A percentile compares a stretch with the other conserved stretches of the same genome.
Conservation (phyloP, 2,888 invertebrate species). For the Hemaris fuciformis region DNA sequence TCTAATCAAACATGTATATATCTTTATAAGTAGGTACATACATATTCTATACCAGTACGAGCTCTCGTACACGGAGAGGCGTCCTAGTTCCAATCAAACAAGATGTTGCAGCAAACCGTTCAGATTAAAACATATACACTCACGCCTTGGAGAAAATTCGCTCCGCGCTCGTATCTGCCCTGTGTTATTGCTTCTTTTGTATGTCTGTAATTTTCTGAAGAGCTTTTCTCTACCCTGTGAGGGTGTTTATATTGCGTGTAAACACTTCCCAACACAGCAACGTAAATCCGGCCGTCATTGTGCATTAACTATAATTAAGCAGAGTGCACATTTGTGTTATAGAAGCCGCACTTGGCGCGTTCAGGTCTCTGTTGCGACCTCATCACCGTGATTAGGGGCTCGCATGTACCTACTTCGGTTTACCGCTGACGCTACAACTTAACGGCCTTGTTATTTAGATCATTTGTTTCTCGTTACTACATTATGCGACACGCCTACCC, state of each 20-base stretch:
- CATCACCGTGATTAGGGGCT: slow-evolving; percentile 44
- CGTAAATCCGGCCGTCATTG: slow-evolving; percentile 35
- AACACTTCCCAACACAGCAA: slow-evolving; percentile 2
- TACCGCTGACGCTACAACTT: slow-evolving; percentile 20
- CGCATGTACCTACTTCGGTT: slow-evolving; percentile 25
- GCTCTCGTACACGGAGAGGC: not conserved
- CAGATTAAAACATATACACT: not conserved
- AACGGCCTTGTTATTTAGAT: slow-evolving; percentile 25
- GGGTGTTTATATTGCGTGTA: slow-evolving; percentile 6
- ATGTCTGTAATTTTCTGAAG: slow-evolving; percentile 39
- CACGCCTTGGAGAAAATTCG: not conserved
- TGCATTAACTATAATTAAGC: slow-evolving; percentile 55
- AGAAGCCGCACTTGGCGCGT: slow-evolving; percentile 33
- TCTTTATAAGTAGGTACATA: not conserved
- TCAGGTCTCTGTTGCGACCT: slow-evolving; percentile 32
- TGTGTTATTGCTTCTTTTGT: slow-evolving; percentile 35
- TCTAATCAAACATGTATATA: too few species aligned
- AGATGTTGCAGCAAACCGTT: slow-evolving; percentile 5
- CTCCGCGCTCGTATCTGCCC: slow-evolving; percentile 13
- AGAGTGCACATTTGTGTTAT: slow-evolving; percentile 52
- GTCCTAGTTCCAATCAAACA: slow-evolving; percentile 12
- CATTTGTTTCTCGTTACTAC: slow-evolving; percentile 3
- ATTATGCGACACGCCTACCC: not conserved
- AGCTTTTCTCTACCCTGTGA: slow-evolving; percentile 19
- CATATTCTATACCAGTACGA: not conserved